phyloP scores from a whole-genome alignment of 2,797 vertebrate genomes.

The Catostomus latipinnis region DNA sequence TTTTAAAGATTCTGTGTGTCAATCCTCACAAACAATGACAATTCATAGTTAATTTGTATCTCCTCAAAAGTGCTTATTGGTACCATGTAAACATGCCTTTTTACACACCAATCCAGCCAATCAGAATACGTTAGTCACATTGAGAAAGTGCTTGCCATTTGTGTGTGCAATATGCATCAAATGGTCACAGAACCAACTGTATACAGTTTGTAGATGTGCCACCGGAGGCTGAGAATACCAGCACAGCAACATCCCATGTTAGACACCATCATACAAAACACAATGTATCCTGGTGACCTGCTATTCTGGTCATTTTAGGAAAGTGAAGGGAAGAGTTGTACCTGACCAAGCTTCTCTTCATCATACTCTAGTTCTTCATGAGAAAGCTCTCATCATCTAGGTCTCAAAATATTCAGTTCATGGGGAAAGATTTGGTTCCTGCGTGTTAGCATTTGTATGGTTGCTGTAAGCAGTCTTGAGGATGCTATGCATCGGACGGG shows the following conservation, averaged over 20 bases:
- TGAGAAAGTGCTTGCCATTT: neutral
- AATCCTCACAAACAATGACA: no score
- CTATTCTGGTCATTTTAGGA: no score
- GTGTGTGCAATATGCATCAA: no score
- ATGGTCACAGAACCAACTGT: neutral
- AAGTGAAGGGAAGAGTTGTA: no score
- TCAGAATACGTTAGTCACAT: neutral
- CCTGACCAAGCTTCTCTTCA: no score
- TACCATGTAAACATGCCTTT: neutral
- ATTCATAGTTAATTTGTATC: no score
- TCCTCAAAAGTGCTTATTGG: no score
- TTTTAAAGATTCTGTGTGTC: no score
- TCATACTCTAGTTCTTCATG: no score
- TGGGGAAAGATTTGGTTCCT: slow-evolving; percentile 19
- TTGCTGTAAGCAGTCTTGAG: slow-evolving; percentile 38
- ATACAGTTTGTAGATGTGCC: neutral
- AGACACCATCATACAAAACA: no score
- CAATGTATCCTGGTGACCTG: no score
- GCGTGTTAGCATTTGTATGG: slow-evolving; percentile 17
- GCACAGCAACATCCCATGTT: neutral
- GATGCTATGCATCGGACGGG: slow-evolving; percentile 21
- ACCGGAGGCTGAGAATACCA: neutral
- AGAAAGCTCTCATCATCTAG: neutral
- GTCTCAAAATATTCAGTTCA: slow-evolving; percentile 12
- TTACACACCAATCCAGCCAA: neutral